A percentile compares a stretch with the other conserved stretches of the same genome.
These are phyloP conservation scores for Sinella curviseta DNA, from an alignment of 1,140 invertebrate genomes.

Conservation along the genomic window DNA sequence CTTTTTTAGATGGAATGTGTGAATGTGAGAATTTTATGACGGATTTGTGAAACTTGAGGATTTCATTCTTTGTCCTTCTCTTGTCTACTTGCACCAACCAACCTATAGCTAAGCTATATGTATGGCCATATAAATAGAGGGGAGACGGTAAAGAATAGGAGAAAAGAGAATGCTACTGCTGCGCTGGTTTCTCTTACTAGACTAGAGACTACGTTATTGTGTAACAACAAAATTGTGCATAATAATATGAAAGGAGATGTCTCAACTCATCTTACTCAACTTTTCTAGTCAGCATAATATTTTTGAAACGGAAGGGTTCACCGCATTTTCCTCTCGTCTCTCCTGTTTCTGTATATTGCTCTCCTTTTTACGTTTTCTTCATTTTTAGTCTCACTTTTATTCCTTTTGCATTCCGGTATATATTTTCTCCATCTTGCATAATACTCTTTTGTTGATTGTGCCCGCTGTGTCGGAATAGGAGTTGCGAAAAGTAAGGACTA, in stretches of 20 bases:
- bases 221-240: background rate
- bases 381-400: no score
- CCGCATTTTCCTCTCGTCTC: background rate
- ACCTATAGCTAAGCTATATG: background rate
- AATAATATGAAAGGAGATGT: slow-evolving; percentile 8
- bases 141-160: background rate
- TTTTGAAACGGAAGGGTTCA: background rate
- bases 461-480: no score
- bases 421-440: no score
- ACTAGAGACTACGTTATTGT: background rate
- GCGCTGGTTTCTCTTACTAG: background rate
- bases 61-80: background rate
- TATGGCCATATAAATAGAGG: background rate
- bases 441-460: no score
- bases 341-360: background rate
- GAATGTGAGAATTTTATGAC: slow-evolving; percentile 19
- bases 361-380: background rate
- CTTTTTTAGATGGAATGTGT: slow-evolving; percentile 16
- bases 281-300: background rate
- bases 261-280: slow-evolving; percentile 1
- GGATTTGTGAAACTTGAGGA: slow-evolving; percentile 13
- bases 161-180: background rate
- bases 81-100: background rate
- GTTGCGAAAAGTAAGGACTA: no score
- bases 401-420: no score